Conservation (phyloP, 2,113 vertebrate species). For the Eretmochelys imbricata region DNA sequence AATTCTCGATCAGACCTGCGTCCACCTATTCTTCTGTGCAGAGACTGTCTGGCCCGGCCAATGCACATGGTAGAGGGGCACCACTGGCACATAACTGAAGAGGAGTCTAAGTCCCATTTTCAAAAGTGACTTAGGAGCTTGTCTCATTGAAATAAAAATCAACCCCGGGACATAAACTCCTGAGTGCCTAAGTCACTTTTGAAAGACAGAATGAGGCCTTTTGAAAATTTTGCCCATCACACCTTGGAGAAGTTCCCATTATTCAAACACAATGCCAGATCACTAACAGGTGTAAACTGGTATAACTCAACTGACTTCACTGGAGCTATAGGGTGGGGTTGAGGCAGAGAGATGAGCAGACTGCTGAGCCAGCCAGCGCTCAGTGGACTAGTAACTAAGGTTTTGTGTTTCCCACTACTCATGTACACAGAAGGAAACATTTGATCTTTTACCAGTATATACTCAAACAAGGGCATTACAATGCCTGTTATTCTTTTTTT, state of each 20-base stretch:
- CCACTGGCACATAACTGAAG: too few species aligned
- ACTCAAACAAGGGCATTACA: background rate
- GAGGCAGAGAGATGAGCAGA: rapidly evolving
- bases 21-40: too few species aligned
- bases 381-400: background rate
- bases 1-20: too few species aligned
- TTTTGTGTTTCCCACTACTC: background rate
- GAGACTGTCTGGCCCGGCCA: too few species aligned
- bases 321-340: rapidly evolving
- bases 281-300: background rate
- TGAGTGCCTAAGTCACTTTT: background rate
- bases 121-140: background rate
- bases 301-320: background rate
- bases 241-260: background rate
- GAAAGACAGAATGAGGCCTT: background rate
- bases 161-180: background rate
- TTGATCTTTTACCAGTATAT: background rate
- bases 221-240: background rate
- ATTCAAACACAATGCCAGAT: background rate
- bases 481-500: background rate
- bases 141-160: background rate
- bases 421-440: background rate
- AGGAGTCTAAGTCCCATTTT: background rate
- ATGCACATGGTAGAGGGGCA: too few species aligned
- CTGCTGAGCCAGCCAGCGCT: background rate